phyloP scores from a whole-genome alignment of 1,140 invertebrate genomes.

The Hyposmocoma kahamanoa region DNA sequence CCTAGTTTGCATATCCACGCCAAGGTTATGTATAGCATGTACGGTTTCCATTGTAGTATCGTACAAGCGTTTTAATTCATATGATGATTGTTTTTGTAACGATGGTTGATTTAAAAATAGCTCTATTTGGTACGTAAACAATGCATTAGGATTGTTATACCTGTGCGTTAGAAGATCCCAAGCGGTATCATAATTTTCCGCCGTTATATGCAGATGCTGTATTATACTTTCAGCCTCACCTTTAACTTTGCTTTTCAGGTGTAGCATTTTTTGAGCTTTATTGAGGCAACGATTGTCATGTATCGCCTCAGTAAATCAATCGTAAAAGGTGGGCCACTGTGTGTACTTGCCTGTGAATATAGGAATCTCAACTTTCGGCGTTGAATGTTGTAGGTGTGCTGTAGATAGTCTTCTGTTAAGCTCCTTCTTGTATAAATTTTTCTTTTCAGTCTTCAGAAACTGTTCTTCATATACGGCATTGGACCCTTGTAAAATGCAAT shows the following conservation, averaged over 20 bases:
- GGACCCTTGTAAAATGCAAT: background rate
- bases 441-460: background rate
- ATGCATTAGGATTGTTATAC: background rate
- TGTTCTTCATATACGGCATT: background rate
- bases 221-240: background rate
- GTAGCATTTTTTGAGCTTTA: slow-evolving; percentile 2
- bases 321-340: background rate
- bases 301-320: background rate
- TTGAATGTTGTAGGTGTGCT: background rate
- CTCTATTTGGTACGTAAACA: background rate
- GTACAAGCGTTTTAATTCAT: too few relatives aligned
- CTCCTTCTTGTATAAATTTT: background rate
- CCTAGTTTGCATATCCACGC: background rate
- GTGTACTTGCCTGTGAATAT: background rate
- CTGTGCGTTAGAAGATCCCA: background rate
- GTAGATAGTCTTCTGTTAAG: background rate
- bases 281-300: background rate
- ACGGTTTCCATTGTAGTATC: background rate
- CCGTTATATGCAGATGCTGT: background rate
- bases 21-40: background rate
- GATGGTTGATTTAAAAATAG: background rate
- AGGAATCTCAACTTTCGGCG: background rate
- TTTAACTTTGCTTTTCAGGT: too few relatives aligned
- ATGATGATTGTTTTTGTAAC: background rate
- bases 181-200: background rate